Evolutionary conservation across 1,140 invertebrate genomes (phyloP).

Genomic region (Holotrichia oblita): DNA sequence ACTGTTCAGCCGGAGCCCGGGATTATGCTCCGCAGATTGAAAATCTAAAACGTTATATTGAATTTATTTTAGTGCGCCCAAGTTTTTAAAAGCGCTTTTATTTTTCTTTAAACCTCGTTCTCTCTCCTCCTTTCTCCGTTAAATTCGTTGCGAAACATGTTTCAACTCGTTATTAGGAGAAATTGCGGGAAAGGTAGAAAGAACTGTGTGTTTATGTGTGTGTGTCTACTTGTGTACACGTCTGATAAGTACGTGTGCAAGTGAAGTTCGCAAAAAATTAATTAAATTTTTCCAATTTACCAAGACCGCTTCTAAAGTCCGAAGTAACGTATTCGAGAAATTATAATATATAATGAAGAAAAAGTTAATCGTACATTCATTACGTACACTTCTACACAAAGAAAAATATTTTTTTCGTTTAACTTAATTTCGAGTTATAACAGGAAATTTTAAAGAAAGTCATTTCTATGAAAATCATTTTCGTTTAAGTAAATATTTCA

Average conservation of each 20-base stretch:
- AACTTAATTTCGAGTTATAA: too few relatives aligned
- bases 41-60: slow-evolving; percentile 51
- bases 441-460: too few relatives aligned
- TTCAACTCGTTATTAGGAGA: too few relatives aligned
- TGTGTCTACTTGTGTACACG: background rate
- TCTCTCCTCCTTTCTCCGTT: background rate
- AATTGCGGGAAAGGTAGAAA: too few relatives aligned
- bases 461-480: too few relatives aligned
- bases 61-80: slow-evolving; percentile 47
- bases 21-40: slow-evolving; percentile 51
- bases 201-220: background rate
- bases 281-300: slow-evolving; percentile 11
- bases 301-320: background rate
- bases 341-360: background rate
- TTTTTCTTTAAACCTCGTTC: slow-evolving; percentile 15
- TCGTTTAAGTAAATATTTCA: too few relatives aligned
- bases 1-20: slow-evolving; percentile 48
- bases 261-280: slow-evolving; percentile 19
- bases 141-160: too few relatives aligned
- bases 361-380: too few relatives aligned
- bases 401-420: too few relatives aligned
- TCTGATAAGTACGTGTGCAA: too few relatives aligned
- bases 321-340: background rate
- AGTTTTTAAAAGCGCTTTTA: slow-evolving; percentile 33
- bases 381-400: background rate